Evolutionary conservation across 35 echinoderm and acorn worm species (phyloP), one percentile per base, ranked within the genome.

Genomic region (Acanthaster planci): DNA sequence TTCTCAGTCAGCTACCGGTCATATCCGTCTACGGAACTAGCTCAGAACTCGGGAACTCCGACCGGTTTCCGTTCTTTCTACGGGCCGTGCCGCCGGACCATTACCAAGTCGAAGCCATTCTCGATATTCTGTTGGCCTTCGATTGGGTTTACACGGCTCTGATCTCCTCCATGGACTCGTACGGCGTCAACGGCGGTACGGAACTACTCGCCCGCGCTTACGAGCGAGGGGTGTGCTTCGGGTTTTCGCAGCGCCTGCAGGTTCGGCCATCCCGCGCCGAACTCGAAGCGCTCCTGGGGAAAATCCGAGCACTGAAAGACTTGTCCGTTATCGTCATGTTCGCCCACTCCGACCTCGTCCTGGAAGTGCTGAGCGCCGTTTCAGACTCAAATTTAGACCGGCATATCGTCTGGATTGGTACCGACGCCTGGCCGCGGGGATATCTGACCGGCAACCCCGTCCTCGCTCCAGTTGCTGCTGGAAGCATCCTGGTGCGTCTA

Each of bases 141-240:
- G 29, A 89, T 39, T 89, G 86, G 86, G 39, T 35, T 40, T 89
- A 80, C 55, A 44, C 81, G 16, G 39, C 52, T 40, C 35, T 89
- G 15, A 22, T 89, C 14, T 80, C 80, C 38, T 55, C 78, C 16
- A 59, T 51, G 26, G 78, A 89, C 37, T 52, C 50, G 6, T 89
- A 89, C 39, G 86, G 86, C 18, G 19, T 51, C 9, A 32, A 81
- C 8, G 78, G 15, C 8, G 12, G 23, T 47, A 15, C 9, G n/a
- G 78, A 39, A 2, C 30, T 81, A 15, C 7, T 30, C 8, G 2
- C 10, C 29, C 29, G 29, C 7, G 38, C 38, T 38, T 15, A 5
- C 40, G 34, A 39, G 29, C 21, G 50, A 23, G 84, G 59, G 1
- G 76, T 76, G 4, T 86, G 84, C n/a, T 40, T 86, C 32, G 84